These are phyloP conservation scores for Campylomormyrus tamandua DNA, from an alignment of 2,113 vertebrate genomes.

Conservation along the genomic window DNA sequence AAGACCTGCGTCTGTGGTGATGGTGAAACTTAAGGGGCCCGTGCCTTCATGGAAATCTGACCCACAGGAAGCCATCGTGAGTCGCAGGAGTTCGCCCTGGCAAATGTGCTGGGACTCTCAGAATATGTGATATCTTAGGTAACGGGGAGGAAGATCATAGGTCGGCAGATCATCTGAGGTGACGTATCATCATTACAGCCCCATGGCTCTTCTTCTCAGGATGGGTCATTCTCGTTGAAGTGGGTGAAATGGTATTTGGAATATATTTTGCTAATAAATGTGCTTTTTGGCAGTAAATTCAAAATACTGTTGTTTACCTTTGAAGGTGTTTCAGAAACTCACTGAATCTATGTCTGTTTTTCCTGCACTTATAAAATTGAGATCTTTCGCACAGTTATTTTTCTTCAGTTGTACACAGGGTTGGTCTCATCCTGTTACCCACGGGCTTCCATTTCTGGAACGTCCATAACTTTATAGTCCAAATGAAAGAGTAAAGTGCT, in stretches of 20 bases:
- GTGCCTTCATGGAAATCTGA: neutral
- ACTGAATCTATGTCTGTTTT: neutral
- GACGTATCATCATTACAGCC: neutral
- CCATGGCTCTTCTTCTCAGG: neutral
- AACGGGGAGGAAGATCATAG: neutral
- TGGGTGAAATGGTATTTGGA: neutral
- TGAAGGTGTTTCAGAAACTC: neutral
- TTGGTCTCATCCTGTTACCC: neutral
- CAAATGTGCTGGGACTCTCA: neutral
- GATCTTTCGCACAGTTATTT: neutral
- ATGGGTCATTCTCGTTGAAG: neutral
- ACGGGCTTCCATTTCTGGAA: neutral
- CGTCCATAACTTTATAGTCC: neutral
- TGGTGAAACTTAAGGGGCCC: neutral
- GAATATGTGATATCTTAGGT: neutral
- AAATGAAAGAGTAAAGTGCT: neutral
- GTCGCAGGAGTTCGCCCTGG: neutral
- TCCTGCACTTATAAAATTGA: neutral
- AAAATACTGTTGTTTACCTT: neutral
- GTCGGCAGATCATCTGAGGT: neutral
- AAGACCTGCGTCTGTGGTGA: neutral
- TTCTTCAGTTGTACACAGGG: neutral
- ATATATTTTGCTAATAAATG: neutral
- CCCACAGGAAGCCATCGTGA: neutral
- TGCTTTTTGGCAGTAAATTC: neutral